phyloP scores from a whole-genome alignment of 2,888 invertebrate genomes.

The Folsomia manolachei region DNA sequence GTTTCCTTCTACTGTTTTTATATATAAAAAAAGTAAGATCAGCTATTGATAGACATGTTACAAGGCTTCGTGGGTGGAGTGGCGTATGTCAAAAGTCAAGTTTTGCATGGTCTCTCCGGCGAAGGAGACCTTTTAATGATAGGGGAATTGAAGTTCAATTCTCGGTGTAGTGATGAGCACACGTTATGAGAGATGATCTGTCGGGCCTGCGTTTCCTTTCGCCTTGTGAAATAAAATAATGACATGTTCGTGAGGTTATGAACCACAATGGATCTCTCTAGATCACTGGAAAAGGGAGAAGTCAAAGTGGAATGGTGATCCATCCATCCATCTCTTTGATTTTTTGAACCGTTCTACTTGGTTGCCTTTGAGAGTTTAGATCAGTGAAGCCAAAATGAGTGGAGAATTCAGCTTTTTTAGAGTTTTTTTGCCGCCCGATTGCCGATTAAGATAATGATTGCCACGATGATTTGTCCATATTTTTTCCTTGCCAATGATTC shows the following conservation, averaged over 20 bases:
- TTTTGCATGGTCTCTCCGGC: constrained; percentile 1
- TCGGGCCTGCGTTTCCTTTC: constrained; percentile 12
- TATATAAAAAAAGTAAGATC: background rate
- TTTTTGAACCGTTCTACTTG: background rate
- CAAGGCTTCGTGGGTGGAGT: background rate
- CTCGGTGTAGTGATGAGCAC: constrained; percentile 8
- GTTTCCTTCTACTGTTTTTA: background rate
- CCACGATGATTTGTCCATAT: constrained; percentile 13
- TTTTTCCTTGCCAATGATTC: background rate
- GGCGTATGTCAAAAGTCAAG: constrained; percentile 9
- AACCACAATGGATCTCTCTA: constrained; percentile 26
- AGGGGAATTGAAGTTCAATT: constrained; percentile 19
- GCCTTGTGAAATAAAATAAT: constrained; percentile 33
- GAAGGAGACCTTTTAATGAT: constrained; percentile 4
- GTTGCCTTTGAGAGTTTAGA: background rate
- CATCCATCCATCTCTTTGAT: background rate
- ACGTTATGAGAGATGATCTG: background rate
- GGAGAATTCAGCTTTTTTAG: constrained; percentile 7
- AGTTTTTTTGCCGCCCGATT: constrained; percentile 21
- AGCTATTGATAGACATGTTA: background rate
- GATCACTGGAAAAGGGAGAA: background rate
- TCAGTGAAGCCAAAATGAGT: background rate
- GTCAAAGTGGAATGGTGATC: too few relatives aligned
- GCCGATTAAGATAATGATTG: constrained; percentile 15
- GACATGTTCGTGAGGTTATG: constrained; percentile 43